Percentiles rank a stretch among this genome's conserved stretches.
Evolutionary conservation across 2,113 vertebrate species (phyloP).

Genomic region (Nyctibius bracteatus): DNA sequence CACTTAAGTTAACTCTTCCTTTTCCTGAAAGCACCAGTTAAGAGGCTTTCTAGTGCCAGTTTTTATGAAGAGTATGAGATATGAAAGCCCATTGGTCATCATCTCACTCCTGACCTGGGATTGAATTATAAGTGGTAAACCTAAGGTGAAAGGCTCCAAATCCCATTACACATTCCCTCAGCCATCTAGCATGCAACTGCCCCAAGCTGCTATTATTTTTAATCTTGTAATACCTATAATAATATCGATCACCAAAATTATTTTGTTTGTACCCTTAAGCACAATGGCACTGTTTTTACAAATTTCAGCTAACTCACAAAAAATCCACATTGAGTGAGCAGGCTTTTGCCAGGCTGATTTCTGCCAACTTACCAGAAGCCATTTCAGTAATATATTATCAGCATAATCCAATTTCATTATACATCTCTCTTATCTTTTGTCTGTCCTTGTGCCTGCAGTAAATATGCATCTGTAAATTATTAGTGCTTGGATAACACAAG

Average conservation of each 20-base stretch:
- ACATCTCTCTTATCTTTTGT: not conserved
- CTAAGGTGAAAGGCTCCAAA: conserved; percentile 11
- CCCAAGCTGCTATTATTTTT: not conserved
- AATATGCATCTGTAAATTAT: not conserved
- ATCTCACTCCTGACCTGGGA: not conserved
- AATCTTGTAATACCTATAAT: not conserved
- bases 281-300: not conserved
- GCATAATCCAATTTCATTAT: not conserved
- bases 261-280: not conserved
- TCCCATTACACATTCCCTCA: not conserved
- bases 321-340: not conserved
- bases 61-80: not conserved
- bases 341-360: not conserved
- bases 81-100: not conserved
- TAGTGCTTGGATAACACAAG: not conserved
- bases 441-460: not conserved
- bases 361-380: not conserved
- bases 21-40: not conserved
- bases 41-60: not conserved
- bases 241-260: not conserved
- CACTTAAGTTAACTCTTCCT: not conserved
- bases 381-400: not conserved
- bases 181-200: not conserved
- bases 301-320: conserved; percentile 5
- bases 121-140: not conserved